These are phyloP conservation scores for Atta colombica DNA, from an alignment of 1,140 invertebrate species.

Conservation along the genomic window DNA sequence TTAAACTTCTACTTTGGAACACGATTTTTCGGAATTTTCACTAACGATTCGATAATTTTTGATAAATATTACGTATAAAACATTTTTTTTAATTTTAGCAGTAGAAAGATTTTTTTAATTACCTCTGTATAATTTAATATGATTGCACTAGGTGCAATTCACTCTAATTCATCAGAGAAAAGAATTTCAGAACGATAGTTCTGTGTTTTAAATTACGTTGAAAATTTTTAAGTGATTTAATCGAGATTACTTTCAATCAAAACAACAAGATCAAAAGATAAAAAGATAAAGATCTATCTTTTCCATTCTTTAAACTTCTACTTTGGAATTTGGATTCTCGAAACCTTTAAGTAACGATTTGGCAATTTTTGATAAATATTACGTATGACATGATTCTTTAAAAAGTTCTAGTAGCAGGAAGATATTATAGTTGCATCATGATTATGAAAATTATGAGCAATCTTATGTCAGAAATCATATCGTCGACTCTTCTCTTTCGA, in stretches of 20 bases:
- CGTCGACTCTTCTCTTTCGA: neutral
- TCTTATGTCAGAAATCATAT: neutral
- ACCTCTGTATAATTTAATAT: neutral
- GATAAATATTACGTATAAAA: neutral
- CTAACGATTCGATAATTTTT: neutral
- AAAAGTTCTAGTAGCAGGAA: neutral
- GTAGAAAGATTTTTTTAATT: neutral
- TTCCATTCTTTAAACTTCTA: neutral
- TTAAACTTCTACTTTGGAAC: neutral
- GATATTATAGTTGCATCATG: constrained; percentile 2
- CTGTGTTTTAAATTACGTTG: no score
- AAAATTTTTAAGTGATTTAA: no score
- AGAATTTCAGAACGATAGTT: no score
- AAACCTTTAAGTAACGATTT: neutral
- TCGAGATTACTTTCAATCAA: no score
- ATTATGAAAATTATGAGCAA: constrained; percentile 3
- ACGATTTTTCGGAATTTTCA: neutral
- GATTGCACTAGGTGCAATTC: no score
- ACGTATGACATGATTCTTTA: neutral
- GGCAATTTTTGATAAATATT: constrained; percentile 9
- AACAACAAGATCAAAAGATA: neutral
- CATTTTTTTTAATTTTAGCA: neutral
- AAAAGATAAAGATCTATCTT: neutral
- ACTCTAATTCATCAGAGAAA: no score
- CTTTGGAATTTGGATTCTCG: neutral